These are phyloP conservation scores for Nasua narica DNA, from an alignment of 2,797 vertebrate genomes.

Conservation along the genomic window DNA sequence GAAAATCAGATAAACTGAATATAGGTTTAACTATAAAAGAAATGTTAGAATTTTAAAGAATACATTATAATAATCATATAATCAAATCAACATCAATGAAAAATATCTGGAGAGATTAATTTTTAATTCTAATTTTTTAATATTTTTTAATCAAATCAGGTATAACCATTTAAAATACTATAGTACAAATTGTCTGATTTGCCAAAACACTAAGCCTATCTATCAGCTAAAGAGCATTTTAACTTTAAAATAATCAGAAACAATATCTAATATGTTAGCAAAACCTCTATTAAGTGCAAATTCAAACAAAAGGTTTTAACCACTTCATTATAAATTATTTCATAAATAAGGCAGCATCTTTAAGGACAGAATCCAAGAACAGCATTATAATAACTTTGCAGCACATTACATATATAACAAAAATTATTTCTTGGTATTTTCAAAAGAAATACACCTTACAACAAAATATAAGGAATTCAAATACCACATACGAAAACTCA, in stretches of 20 bases:
- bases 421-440: neutral
- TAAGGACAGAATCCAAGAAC: slow-evolving; percentile 24
- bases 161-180: slow-evolving; percentile 17
- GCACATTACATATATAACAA: neutral
- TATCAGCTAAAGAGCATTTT: slow-evolving; percentile 1
- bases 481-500: slow-evolving; percentile 77
- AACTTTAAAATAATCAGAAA: slow-evolving; percentile 41
- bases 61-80: neutral
- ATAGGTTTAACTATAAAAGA: neutral
- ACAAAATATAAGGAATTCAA: slow-evolving; percentile 39
- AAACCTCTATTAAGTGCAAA: slow-evolving; percentile 33
- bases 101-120: neutral
- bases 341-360: neutral
- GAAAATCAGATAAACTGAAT: slow-evolving; percentile 27
- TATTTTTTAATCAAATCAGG: neutral
- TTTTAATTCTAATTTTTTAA: slow-evolving; percentile 25
- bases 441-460: slow-evolving; percentile 16
- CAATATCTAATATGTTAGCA: neutral
- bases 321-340: neutral
- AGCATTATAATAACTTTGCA: neutral
- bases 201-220: neutral
- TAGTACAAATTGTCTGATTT: neutral
- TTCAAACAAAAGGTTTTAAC: neutral
- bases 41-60: slow-evolving; percentile 34
- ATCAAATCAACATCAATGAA: neutral